Conservation (phyloP, 2,797 vertebrate species). For the Mustela erminea region DNA sequence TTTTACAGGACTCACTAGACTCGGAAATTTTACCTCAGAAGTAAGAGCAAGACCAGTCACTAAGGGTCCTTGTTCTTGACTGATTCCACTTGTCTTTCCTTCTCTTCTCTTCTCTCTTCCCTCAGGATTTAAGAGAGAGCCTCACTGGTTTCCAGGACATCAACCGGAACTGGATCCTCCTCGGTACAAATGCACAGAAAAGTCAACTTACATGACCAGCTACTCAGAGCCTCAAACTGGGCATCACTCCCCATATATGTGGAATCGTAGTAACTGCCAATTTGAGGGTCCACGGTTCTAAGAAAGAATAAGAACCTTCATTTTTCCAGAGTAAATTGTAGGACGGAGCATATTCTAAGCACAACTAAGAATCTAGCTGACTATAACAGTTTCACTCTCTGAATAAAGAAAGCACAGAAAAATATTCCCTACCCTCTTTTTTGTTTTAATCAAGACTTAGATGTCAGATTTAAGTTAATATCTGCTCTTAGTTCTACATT, state of each 20-base stretch:
- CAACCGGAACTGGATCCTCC: slow-evolving; percentile 83
- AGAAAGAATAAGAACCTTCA: slow-evolving; percentile 14
- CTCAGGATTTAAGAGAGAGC: slow-evolving; percentile 81
- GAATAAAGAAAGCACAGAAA: slow-evolving; percentile 70
- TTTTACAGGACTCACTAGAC: background rate
- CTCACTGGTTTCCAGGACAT: slow-evolving; percentile 83
- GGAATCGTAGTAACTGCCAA: slow-evolving; percentile 15
- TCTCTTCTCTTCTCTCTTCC: slow-evolving; percentile 49
- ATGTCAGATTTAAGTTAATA: slow-evolving; percentile 48
- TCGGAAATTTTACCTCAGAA: background rate
- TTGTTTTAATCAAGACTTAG: slow-evolving; percentile 55
- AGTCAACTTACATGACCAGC: slow-evolving; percentile 76
- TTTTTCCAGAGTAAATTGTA: slow-evolving; percentile 45
- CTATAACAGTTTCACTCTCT: slow-evolving; percentile 17
- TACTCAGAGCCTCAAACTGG: slow-evolving; percentile 63
- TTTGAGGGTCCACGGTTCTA: slow-evolving; percentile 24
- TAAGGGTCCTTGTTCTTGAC: background rate
- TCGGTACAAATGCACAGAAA: slow-evolving; percentile 73
- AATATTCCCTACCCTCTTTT: slow-evolving; percentile 7
- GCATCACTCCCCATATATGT: background rate
- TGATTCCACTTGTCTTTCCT: slow-evolving; percentile 12
- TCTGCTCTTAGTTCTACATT: slow-evolving; percentile 29
- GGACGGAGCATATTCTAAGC: slow-evolving; percentile 46
- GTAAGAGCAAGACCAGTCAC: background rate
- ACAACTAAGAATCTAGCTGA: slow-evolving; percentile 41